Conservation (phyloP, 2,888 invertebrate species). For the Phortica magna region DNA sequence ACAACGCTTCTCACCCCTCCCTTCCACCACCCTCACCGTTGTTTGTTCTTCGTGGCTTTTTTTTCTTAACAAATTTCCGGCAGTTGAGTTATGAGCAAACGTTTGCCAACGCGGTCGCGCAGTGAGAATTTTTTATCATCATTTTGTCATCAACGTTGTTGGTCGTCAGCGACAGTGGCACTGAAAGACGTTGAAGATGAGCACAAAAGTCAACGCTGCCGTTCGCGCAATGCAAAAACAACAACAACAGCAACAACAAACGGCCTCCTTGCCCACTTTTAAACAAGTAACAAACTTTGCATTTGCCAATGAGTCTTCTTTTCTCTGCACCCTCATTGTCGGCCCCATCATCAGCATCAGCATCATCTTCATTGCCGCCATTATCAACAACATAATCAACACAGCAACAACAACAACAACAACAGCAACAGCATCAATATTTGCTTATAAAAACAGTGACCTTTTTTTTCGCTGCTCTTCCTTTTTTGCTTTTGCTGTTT, state of each 20-base stretch:
- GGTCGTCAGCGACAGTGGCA: conserved; percentile 31
- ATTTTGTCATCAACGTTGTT: conserved; percentile 53
- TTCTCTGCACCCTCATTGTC: not conserved
- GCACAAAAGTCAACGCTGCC: not conserved
- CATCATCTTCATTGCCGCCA: not conserved
- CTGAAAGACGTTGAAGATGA: not conserved
- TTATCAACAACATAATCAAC: not conserved
- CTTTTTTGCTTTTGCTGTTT: not conserved
- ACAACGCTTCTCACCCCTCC: not conserved
- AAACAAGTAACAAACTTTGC: not conserved
- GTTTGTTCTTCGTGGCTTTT: not conserved
- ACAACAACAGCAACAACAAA: not conserved
- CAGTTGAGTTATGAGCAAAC: conserved; percentile 28
- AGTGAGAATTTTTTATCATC: conserved; percentile 52
- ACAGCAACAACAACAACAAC: no score
- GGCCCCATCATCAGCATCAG: not conserved
- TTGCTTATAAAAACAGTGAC: not conserved
- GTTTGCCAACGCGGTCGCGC: conserved; percentile 47
- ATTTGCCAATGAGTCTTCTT: not conserved
- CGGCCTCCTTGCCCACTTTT: not conserved
- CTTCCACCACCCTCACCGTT: not conserved
- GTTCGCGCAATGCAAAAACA: not conserved
- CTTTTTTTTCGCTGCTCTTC: not conserved
- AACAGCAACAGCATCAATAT: not conserved
- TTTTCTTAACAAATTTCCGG: conserved; percentile 38